Evolutionary conservation across 2,888 invertebrate genomes (phyloP), one percentile per base, ranked within the genome.

Genomic region (Oscheius sp.): DNA sequence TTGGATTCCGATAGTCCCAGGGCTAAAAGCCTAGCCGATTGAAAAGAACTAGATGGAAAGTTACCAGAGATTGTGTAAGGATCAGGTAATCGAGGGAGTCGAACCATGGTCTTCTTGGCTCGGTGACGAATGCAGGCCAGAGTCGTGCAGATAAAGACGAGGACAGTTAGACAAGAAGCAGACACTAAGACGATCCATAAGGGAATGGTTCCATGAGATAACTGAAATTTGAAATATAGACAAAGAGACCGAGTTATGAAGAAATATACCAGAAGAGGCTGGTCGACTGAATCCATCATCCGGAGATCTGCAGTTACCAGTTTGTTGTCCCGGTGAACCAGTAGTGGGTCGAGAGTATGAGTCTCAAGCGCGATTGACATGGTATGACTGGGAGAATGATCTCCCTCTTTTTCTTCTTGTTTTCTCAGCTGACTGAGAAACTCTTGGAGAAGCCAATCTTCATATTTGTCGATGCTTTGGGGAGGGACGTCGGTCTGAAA

Each of bases 341-440:
- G 35, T n/a, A 37, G 29, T 1, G 73, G 73, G n/a, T 65, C 55
- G 9, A 53, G n/a, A 4, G 73, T 73, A 42, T 62, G 59, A 21
- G 73, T 73, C 47, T 73, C 73, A 37, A 73, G 55, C 11, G 73
- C 73, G 42, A 73, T 73, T 0, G 63, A 50, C 65, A 73, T 73
- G 4, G 51, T 73, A 42, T 73, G 73, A 3, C 62, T 50, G 4
- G 63, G 33, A 29, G 35, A n/a, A 5, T 37, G 60, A n/a, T 60
- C n/a, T 10, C 35, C 37, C 11, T 60, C 60, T 11, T 48, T 48
- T 2, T 29, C 13, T 1, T 33, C n/a, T n/a, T 68, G 68, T 55
- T 68, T 68, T 42, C 55, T 68, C 53, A 73, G 3, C 53, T 73
- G 73, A 10, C n/a, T 35, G 4, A 73, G 35, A 42, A 73, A 73